Evolutionary conservation across 2,888 invertebrate genomes (phyloP).

Genomic region (Julus scanicus): DNA sequence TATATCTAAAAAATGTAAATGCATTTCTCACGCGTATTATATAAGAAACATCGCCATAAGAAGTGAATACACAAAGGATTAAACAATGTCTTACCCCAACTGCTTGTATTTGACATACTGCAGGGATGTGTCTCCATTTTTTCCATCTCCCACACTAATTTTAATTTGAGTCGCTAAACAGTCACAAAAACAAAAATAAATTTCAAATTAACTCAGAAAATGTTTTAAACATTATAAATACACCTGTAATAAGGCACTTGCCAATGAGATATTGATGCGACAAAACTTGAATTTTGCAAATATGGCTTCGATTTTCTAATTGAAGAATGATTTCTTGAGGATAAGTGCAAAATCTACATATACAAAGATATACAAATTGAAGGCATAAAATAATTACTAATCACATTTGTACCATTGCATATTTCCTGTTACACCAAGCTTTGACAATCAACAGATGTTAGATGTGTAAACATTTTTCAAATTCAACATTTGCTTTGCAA

Average conservation of each 20-base stretch:
- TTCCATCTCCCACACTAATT: slow-evolving; percentile 74
- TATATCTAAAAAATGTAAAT: slow-evolving; percentile 70
- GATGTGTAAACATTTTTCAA: too few relatives aligned
- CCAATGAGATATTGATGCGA: slow-evolving; percentile 95
- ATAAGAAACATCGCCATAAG: too few relatives aligned
- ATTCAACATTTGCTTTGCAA: too few relatives aligned
- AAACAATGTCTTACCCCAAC: slow-evolving; percentile 64
- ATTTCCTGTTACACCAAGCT: too few relatives aligned
- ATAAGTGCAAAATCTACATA: slow-evolving; percentile 72
- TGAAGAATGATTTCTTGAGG: slow-evolving; percentile 91
- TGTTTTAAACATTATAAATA: background rate
- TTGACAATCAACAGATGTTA: too few relatives aligned
- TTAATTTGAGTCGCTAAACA: slow-evolving; percentile 79
- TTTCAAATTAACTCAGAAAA: background rate
- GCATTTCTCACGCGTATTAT: too few relatives aligned
- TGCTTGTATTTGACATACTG: slow-evolving; percentile 66
- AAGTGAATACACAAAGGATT: background rate
- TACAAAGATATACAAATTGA: slow-evolving; percentile 32
- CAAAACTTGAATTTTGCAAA: slow-evolving; percentile 89
- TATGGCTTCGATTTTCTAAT: slow-evolving; percentile 77
- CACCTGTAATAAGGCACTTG: slow-evolving; percentile 67
- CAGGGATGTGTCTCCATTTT: slow-evolving; percentile 63
- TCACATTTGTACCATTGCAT: too few relatives aligned
- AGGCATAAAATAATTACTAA: too few relatives aligned
- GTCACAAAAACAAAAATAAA: background rate